Evolutionary conservation across 2,888 invertebrate genomes (phyloP).

Genomic region (Aleiodes alternator): DNA sequence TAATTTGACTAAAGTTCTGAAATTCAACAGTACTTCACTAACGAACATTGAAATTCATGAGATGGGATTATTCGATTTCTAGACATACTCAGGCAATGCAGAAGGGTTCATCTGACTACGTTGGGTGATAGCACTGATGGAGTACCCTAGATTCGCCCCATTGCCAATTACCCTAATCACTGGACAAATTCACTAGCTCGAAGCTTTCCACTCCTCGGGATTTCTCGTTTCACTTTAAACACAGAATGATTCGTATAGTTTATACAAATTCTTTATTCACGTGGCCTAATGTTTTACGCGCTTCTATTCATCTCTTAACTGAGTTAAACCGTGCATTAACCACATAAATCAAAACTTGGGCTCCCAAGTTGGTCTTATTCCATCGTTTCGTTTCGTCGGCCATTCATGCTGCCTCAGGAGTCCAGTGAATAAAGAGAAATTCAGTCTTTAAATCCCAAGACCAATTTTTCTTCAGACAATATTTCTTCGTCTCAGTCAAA

Average conservation of each 20-base stretch:
- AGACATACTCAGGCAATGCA: conserved; percentile 3
- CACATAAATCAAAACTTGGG: conserved; percentile 71
- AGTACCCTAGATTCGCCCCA: conserved; percentile 52
- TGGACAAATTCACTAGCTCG: conserved; percentile 63
- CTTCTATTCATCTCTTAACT: conserved; percentile 55
- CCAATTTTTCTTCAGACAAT: conserved; percentile 17
- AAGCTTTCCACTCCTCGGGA: conserved; percentile 48
- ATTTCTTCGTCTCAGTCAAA: too few species aligned
- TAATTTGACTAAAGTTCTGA: conserved; percentile 18
- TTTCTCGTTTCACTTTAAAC: conserved; percentile 21
- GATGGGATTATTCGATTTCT: conserved; percentile 27
- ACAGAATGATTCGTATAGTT: conserved; percentile 14
- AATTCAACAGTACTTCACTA: conserved; percentile 24
- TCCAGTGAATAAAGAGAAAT: conserved; percentile 28
- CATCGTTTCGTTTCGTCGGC: conserved; percentile 58
- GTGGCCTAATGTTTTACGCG: conserved; percentile 56
- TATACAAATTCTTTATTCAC: conserved; percentile 55
- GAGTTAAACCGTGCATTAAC: conserved; percentile 66
- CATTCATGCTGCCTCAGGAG: conserved; percentile 46
- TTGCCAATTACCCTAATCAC: conserved; percentile 65
- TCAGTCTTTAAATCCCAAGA: conserved; percentile 20
- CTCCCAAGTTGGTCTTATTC: conserved; percentile 62
- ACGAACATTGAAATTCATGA: conserved; percentile 36
- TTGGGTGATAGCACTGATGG: conserved; percentile 44
- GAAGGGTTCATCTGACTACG: conserved; percentile 32